phyloP scores from a whole-genome alignment of 2,113 vertebrate species.

The Trogon surrucura region DNA sequence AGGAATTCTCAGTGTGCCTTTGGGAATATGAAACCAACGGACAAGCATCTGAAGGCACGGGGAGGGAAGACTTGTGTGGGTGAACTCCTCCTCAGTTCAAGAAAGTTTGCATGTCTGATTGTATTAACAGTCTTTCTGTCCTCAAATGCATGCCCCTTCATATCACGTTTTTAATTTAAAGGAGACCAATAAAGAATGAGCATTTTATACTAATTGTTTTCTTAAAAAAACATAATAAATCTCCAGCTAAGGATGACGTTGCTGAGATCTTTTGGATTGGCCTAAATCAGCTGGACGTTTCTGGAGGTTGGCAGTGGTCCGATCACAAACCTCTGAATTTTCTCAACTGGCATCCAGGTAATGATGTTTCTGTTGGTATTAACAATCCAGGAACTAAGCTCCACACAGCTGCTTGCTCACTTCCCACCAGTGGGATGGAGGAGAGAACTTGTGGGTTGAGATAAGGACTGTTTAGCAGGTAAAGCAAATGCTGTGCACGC shows the following conservation, averaged over 20 bases:
- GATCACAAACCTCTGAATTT: conserved; percentile 86
- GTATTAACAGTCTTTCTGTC: neutral
- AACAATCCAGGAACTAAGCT: neutral
- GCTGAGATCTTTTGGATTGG: conserved; percentile 91
- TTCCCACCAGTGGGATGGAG: neutral
- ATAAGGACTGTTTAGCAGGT: neutral
- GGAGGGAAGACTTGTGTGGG: neutral
- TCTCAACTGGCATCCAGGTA: conserved; percentile 89
- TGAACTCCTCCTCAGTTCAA: neutral
- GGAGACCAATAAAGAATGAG: neutral
- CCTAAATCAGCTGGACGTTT: conserved; percentile 88
- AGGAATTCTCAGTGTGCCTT: neutral
- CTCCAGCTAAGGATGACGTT: conserved; percentile 73
- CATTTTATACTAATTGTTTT: neutral
- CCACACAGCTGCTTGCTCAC: neutral
- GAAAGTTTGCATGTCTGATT: neutral
- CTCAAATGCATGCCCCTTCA: neutral
- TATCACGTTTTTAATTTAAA: neutral
- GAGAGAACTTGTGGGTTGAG: neutral
- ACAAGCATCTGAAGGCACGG: neutral
- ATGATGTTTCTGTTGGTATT: neutral
- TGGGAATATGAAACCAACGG: neutral
- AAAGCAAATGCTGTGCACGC: neutral
- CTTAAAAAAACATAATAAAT: neutral
- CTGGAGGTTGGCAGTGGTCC: conserved; percentile 96